These are phyloP conservation scores for Trichogramma evanescens DNA, from an alignment of 2,888 invertebrate species.

Conservation along the genomic window DNA sequence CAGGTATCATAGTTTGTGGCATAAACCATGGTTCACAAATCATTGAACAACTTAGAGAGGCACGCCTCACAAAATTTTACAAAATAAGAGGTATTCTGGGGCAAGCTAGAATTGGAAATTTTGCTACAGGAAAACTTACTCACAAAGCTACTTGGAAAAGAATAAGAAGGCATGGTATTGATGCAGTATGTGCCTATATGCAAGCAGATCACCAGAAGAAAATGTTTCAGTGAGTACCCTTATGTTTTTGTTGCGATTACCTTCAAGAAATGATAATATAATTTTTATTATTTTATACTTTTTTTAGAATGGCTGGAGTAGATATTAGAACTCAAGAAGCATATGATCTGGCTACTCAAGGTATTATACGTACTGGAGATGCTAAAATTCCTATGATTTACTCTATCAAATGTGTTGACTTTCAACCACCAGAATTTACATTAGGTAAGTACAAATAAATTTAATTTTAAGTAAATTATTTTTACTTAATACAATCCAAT, in stretches of 20 bases:
- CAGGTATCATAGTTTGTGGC: conserved; percentile 73
- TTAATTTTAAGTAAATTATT: background rate
- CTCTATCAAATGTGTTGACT: conserved; percentile 76
- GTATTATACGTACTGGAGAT: conserved; percentile 69
- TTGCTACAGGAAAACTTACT: conserved; percentile 63
- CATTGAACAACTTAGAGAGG: conserved; percentile 54
- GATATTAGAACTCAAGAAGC: conserved; percentile 81
- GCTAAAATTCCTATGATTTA: conserved; percentile 73
- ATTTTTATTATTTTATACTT: conserved; percentile 12
- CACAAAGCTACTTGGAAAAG: conserved; percentile 65
- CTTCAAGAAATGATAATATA: conserved; percentile 7
- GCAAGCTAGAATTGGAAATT: conserved; percentile 66
- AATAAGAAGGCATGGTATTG: conserved; percentile 63
- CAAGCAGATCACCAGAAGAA: conserved; percentile 81
- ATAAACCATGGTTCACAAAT: conserved; percentile 60
- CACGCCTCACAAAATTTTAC: conserved; percentile 62
- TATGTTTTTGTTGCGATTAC: conserved; percentile 1
- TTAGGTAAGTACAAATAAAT: conserved; percentile 55
- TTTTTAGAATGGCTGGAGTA: conserved; percentile 64
- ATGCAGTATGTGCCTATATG: conserved; percentile 67
- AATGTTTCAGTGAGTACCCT: conserved; percentile 72
- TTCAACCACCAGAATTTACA: conserved; percentile 75
- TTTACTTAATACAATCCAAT: background rate
- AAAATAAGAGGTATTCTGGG: conserved; percentile 71
- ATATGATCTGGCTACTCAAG: conserved; percentile 79